These are phyloP conservation scores for Monodelphis domestica DNA, from an alignment of 2,797 vertebrate species.

Conservation along the genomic window DNA sequence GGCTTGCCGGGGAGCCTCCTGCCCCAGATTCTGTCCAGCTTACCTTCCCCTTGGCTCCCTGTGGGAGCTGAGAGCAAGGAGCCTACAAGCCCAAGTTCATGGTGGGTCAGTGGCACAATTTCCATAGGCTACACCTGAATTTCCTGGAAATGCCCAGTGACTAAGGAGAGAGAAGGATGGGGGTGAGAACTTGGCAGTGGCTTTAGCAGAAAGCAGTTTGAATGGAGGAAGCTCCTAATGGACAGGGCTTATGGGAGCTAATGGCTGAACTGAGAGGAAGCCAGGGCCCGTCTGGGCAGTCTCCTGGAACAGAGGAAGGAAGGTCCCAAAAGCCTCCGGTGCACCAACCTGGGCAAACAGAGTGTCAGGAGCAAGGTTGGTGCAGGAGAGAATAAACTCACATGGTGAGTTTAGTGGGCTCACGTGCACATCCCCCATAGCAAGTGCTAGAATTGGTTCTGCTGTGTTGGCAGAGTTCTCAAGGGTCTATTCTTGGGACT, in stretches of 20 bases:
- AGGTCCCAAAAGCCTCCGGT: not conserved
- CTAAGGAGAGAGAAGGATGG: not conserved
- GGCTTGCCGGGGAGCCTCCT: too few species aligned
- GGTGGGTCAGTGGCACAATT: not conserved
- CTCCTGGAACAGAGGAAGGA: conserved; percentile 52
- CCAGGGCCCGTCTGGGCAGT: not conserved
- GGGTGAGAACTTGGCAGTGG: not conserved
- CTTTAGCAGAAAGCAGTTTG: not conserved
- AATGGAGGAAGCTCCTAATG: conserved; percentile 34
- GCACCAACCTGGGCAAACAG: not conserved
- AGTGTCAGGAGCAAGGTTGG: not conserved
- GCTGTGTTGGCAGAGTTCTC: not conserved
- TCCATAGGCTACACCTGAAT: not conserved
- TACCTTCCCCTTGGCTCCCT: conserved; percentile 16
- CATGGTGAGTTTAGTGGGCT: too few species aligned
- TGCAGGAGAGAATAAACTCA: conserved; percentile 21
- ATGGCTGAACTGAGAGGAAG: conserved; percentile 50
- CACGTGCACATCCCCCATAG: not conserved
- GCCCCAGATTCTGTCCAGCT: conserved; percentile 4
- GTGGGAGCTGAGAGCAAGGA: not conserved
- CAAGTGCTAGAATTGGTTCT: not conserved
- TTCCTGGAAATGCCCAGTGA: not conserved
- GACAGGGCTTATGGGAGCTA: conserved; percentile 8
- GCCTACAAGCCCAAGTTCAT: not conserved
- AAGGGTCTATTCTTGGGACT: not conserved